phyloP scores from a whole-genome alignment of 2,797 vertebrate species.

The Pantherophis alleghaniensis region DNA sequence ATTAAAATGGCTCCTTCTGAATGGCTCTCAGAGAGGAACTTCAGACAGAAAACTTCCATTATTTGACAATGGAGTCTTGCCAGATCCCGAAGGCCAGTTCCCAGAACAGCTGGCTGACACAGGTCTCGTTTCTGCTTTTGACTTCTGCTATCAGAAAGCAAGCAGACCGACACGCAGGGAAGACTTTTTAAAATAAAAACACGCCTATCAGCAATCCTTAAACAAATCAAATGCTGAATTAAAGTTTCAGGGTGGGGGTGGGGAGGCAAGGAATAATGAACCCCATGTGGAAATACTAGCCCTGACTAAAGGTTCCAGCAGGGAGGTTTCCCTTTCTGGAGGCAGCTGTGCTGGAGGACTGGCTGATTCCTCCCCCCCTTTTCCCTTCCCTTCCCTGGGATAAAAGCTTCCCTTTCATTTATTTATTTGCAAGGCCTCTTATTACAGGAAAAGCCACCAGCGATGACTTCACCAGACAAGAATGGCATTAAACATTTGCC shows the following conservation, averaged over 20 bases:
- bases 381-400: neutral
- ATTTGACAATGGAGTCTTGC: neutral
- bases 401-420: conserved; percentile 12
- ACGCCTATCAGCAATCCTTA: neutral
- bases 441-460: conserved; percentile 20
- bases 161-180: neutral
- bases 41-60: neutral
- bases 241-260: neutral
- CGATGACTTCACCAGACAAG: conserved; percentile 21
- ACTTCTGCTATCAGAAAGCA: neutral
- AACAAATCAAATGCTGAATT: neutral
- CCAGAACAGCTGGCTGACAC: neutral
- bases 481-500: conserved; percentile 17
- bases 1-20: neutral
- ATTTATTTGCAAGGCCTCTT: conserved; percentile 3
- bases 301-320: neutral
- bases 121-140: neutral
- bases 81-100: neutral
- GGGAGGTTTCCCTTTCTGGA: neutral
- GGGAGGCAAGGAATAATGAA: neutral
- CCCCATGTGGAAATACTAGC: neutral
- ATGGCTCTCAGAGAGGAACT: neutral
- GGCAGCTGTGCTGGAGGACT: neutral
- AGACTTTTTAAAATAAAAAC: neutral
- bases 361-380: accelerated